A percentile compares a stretch with the other conserved stretches of the same genome.
Conservation (phyloP, 1,140 invertebrate species). For the Drosophila dunni region DNA sequence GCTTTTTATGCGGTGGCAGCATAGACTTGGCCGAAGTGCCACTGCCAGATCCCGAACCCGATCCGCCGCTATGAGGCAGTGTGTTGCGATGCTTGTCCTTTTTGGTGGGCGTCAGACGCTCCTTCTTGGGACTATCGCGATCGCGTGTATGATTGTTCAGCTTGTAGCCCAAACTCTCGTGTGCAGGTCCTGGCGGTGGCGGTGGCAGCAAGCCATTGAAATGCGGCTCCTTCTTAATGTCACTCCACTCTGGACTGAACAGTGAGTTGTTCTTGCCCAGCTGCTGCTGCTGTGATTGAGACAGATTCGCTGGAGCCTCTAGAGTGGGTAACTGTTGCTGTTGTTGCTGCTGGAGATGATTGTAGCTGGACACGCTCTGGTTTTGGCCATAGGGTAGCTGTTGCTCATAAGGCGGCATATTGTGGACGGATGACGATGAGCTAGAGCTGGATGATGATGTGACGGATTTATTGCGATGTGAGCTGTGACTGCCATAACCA, state of each 20-base stretch:
- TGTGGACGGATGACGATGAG: conserved; percentile 69
- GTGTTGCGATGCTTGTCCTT: conserved; percentile 69
- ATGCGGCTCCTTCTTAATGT: conserved; percentile 71
- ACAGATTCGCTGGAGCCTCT: conserved; percentile 15
- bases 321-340: conserved; percentile 30
- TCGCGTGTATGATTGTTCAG: conserved; percentile 69
- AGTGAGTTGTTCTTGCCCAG: conserved; percentile 65
- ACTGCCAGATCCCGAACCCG: conserved; percentile 6
- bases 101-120: conserved; percentile 70
- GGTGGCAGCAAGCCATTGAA: conserved; percentile 64
- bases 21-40: conserved; percentile 43
- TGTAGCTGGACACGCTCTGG: conserved; percentile 56
- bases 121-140: conserved; percentile 71
- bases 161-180: conserved; percentile 60
- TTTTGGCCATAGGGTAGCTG: conserved; percentile 67
- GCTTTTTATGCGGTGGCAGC: conserved; percentile 63
- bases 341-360: conserved; percentile 58
- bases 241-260: conserved; percentile 81
- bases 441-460: conserved; percentile 34
- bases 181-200: conserved; percentile 48
- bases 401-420: conserved; percentile 68
- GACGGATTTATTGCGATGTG: conserved; percentile 71
- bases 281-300: conserved; percentile 24
- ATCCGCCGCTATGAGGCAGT: conserved; percentile 9
- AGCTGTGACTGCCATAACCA: conserved; percentile 51